phyloP scores from a whole-genome alignment of 2,888 invertebrate species.

The Heterodera filipjevi region DNA sequence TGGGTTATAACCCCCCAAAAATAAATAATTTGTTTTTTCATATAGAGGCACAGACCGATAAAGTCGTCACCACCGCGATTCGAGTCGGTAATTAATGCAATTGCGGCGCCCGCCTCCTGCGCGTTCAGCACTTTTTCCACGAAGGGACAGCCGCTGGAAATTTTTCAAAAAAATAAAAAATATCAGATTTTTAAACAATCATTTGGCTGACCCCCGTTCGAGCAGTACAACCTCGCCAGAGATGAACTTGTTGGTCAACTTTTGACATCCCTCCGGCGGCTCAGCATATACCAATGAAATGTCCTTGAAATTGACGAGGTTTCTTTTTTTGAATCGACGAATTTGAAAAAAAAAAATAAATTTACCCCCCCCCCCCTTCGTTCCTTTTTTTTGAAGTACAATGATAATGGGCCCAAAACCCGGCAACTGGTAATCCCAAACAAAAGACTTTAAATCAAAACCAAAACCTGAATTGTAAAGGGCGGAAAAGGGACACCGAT shows the following conservation, averaged over 20 bases:
- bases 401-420: no score
- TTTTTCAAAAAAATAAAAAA: slow-evolving; percentile 1
- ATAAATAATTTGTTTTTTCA: neutral
- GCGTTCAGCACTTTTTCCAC: slow-evolving; percentile 51
- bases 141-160: slow-evolving; percentile 53
- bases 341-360: neutral
- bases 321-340: no score
- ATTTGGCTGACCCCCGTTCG: slow-evolving; percentile 35
- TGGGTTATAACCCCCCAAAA: neutral
- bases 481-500: slow-evolving; percentile 37
- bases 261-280: slow-evolving; percentile 36
- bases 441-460: no score
- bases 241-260: slow-evolving; percentile 29
- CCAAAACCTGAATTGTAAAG: slow-evolving; percentile 18
- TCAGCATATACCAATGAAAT: slow-evolving; percentile 37
- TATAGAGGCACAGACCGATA: slow-evolving; percentile 20
- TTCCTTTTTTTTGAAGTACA: no score
- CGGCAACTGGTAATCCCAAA: no score
- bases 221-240: slow-evolving; percentile 36
- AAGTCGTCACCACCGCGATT: slow-evolving; percentile 37
- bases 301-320: slow-evolving; percentile 29
- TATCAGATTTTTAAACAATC: neutral
- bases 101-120: slow-evolving; percentile 48
- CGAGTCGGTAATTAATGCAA: slow-evolving; percentile 52
- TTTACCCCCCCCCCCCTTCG: neutral